Base-by-base conservation (phyloP, 2,888 invertebrate genomes). In the Falcaria lacertinaria region DNA sequence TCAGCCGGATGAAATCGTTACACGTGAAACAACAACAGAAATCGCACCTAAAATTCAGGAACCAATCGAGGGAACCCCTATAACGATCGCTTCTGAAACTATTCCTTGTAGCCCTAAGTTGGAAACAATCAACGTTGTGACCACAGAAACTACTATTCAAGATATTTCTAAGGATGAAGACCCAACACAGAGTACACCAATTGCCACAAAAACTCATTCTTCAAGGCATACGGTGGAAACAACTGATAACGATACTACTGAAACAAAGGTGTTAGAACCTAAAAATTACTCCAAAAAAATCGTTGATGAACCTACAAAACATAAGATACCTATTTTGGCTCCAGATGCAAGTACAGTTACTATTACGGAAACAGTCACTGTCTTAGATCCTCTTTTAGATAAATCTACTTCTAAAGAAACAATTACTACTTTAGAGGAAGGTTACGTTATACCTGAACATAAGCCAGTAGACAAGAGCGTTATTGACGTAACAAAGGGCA, bases 401-500 rank as follows among this genome's bases (percentile, higher is more conserved):
- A 40, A 44, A 14, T 28, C 48, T 33, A 43, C 15, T 14, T 32
- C 33, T 11, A 41, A 40, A 42, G 48, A 52, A 50, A 51, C 39
- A 16, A 39, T 48, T 15, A 50, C 42, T 13, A 47, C 42, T 19
- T 50, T 53, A 36, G 54, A 59, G 37, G 34, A 15, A 11, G 17
- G 14, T 7, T 11, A 39, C 2, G 17, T 22, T n/a, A 13, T 25
- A 3, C 17, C 34, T 25, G 13, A 22, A 11, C 25, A 37, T 7
- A 36, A 32, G n/a, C 4, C 19, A n/a, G 14, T 19, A 6, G 32
- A 43, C n/a, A 37, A 33, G 11, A 15, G 2, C 13, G 17, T 53
- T 22, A 22, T 41, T 14, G 51, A 54, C 19, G 36, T 44, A 5
- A 52, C 50, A 4, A 54, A 52, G 13, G 42, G 33, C 15, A 41